Evolutionary conservation across 2,888 invertebrate genomes (phyloP).

Genomic region (Asteroscopus sphinx): DNA sequence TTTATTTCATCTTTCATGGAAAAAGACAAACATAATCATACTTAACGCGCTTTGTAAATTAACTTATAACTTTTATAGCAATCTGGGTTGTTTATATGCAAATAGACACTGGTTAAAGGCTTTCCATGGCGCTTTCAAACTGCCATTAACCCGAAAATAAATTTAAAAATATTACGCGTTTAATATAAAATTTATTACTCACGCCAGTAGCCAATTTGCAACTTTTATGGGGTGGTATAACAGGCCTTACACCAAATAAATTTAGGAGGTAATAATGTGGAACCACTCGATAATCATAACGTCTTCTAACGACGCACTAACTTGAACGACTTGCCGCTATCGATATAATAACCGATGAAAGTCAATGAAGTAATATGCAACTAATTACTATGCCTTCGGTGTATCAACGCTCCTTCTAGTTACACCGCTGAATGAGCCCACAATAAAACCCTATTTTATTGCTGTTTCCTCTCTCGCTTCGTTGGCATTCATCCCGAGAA

Average conservation of each 20-base stretch:
- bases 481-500: slow-evolving; percentile 86
- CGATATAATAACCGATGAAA: slow-evolving; percentile 44
- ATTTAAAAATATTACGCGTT: slow-evolving; percentile 61
- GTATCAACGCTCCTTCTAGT: slow-evolving; percentile 62
- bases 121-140: slow-evolving; percentile 47
- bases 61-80: slow-evolving; percentile 44
- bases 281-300: slow-evolving; percentile 65
- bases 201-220: slow-evolving; percentile 62
- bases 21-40: slow-evolving; percentile 26
- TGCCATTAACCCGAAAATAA: slow-evolving; percentile 63
- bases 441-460: slow-evolving; percentile 85
- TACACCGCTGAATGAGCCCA: slow-evolving; percentile 73
- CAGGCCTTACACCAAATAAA: slow-evolving; percentile 62
- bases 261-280: slow-evolving; percentile 58
- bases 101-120: slow-evolving; percentile 59
- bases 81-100: slow-evolving; percentile 55
- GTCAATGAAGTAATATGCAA: slow-evolving; percentile 56
- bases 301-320: slow-evolving; percentile 59
- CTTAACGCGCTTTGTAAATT: slow-evolving; percentile 33
- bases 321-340: slow-evolving; percentile 45
- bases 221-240: slow-evolving; percentile 61
- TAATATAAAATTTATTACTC: slow-evolving; percentile 64
- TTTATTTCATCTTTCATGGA: slow-evolving; percentile 14
- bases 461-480: slow-evolving; percentile 82
- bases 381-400: slow-evolving; percentile 71